phyloP scores from a whole-genome alignment of 2,113 vertebrate species.

The Emberiza fucata region DNA sequence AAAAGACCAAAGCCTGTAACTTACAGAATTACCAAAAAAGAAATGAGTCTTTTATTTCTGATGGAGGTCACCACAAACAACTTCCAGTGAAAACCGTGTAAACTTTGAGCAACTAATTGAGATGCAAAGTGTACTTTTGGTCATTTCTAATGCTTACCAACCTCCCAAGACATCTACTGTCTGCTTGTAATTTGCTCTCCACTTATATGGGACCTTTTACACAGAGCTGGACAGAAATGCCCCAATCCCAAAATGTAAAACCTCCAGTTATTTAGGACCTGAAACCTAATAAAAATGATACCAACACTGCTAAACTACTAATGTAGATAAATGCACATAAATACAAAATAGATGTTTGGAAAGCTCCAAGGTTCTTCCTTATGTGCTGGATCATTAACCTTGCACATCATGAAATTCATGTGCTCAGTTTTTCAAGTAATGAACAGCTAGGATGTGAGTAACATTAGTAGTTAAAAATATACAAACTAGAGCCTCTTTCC shows the following conservation, averaged over 20 bases:
- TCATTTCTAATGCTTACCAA: not conserved
- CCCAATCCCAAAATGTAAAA: not conserved
- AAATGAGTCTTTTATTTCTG: not conserved
- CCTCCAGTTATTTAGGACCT: not conserved
- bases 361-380: not conserved
- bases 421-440: not conserved
- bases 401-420: not conserved
- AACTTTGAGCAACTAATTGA: not conserved
- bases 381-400: not conserved
- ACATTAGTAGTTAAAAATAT: not conserved
- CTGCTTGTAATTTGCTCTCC: not conserved
- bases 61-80: not conserved
- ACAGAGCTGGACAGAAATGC: not conserved
- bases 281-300: not conserved
- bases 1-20: not conserved
- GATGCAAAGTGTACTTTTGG: not conserved
- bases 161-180: accelerated
- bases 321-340: not conserved
- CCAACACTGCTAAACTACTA: not conserved
- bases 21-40: not conserved
- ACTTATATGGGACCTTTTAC: not conserved
- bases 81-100: not conserved
- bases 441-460: not conserved
- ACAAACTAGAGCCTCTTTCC: not conserved
- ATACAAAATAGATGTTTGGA: not conserved